Base-by-base conservation (phyloP, 1,140 invertebrate genomes). In the Drosophila carrolli region DNA sequence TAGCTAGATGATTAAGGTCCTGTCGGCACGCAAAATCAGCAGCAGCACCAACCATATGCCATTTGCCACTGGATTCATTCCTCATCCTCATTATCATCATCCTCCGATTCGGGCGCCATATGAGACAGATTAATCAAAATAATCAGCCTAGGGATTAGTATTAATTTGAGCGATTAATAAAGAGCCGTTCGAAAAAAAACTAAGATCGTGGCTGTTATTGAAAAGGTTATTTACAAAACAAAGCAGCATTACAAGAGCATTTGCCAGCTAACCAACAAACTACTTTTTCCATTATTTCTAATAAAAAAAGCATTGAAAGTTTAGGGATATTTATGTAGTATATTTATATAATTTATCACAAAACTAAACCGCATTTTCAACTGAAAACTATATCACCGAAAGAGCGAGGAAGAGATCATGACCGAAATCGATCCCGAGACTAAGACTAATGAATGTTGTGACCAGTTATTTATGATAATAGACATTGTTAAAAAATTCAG, bases 1-100 rank as follows among this genome's bases (percentile, higher is more conserved):
- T 75, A 63, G 35, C 23, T 27, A 47, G 65, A 88, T 82, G 79
- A 88, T 83, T 80, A 83, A 89, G 71, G 79, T 80, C 79, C 84
- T 89, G 84, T 77, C 79, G 83, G 60, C 83, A 88, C 75, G 75
- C 82, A 77, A 53, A 51, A 54, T 32, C 27, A 73, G 47, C 27
- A 61, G 37, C 23, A 16, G 19, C 13, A 43, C 38, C 10, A 38
- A 19, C 37, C 50, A 53, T 46, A 72, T 50, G 44, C 70, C 80
- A 75, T 74, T 68, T 76, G 76, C 35, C 37, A 7, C 6, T 32
- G 29, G 29, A 8, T 8, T 32, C 23, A 54, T 50, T 48, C 58
- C n/a, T 14, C 40, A 8, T 44, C 47, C 8, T 41, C 46, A 14
- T n/a, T 23, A 47, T 48, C 19, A 29, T 38, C 16, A 19, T 13